Evolutionary conservation across 2,113 vertebrate species (phyloP).

Genomic region (Gallinago undulata): DNA sequence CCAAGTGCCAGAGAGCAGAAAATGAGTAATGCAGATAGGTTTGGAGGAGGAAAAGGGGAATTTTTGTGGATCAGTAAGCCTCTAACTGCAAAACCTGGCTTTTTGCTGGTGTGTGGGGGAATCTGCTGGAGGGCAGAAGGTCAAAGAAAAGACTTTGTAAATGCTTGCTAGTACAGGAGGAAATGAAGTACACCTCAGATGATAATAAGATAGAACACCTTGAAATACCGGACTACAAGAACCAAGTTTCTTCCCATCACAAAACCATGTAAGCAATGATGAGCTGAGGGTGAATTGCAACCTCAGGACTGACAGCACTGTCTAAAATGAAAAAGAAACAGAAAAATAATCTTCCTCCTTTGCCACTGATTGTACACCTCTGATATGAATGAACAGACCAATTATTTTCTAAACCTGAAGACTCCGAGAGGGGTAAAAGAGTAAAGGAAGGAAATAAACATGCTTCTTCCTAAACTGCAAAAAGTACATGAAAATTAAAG

Average conservation of each 20-base stretch:
- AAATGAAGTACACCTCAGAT: not conserved
- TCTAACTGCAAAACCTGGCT: not conserved
- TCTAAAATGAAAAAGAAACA: not conserved
- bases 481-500: not conserved
- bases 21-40: accelerated
- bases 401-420: not conserved
- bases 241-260: not conserved
- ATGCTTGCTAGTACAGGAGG: not conserved
- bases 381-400: not conserved
- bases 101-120: not conserved
- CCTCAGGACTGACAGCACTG: not conserved
- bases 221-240: not conserved
- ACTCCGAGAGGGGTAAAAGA: not conserved
- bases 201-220: not conserved
- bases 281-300: not conserved
- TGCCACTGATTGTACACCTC: not conserved
- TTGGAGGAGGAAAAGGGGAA: not conserved
- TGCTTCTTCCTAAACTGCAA: not conserved
- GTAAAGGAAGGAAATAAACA: not conserved
- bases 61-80: not conserved
- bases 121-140: not conserved
- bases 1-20: not conserved
- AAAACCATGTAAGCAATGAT: not conserved
- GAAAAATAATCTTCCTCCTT: not conserved
- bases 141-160: not conserved